Evolutionary conservation across 1,140 invertebrate species (phyloP).

Genomic region (Mylabris phalerata): DNA sequence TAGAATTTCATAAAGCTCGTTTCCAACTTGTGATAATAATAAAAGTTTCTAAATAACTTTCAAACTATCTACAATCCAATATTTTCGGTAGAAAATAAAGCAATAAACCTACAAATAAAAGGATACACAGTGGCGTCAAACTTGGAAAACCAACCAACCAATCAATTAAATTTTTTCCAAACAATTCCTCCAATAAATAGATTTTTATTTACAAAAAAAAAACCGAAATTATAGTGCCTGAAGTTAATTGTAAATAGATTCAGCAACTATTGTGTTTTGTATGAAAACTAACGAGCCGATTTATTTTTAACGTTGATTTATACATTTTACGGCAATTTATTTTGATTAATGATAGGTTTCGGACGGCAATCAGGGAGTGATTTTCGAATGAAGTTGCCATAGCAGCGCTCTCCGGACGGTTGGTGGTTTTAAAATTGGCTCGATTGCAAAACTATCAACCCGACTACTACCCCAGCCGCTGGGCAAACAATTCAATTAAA

Average conservation of each 20-base stretch:
- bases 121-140: slow-evolving; percentile 9
- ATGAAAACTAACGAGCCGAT: slow-evolving; percentile 24
- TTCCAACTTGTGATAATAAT: slow-evolving; percentile 2
- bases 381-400: slow-evolving; percentile 17
- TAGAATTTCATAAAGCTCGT: slow-evolving; percentile 10
- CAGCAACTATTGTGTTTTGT: neutral
- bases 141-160: neutral
- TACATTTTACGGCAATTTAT: slow-evolving; percentile 24
- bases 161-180: too few species aligned
- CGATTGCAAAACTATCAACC: neutral
- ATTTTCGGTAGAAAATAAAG: slow-evolving; percentile 15
- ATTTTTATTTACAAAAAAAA: too few species aligned
- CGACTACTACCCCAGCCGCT: neutral
- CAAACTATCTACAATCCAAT: slow-evolving; percentile 11
- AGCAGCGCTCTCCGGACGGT: slow-evolving; percentile 1
- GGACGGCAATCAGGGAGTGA: slow-evolving; percentile 10
- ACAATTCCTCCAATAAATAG: too few species aligned
- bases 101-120: slow-evolving; percentile 13
- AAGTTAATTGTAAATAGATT: slow-evolving; percentile 10
- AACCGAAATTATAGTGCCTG: neutral
- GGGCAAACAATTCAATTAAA: neutral
- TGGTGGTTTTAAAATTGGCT: slow-evolving; percentile 11
- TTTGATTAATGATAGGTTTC: slow-evolving; percentile 24
- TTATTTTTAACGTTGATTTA: slow-evolving; percentile 25
- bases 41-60: slow-evolving; percentile 18